phyloP scores from a whole-genome alignment of 2,113 vertebrate genomes.

The Benitochromis conjunctus region DNA sequence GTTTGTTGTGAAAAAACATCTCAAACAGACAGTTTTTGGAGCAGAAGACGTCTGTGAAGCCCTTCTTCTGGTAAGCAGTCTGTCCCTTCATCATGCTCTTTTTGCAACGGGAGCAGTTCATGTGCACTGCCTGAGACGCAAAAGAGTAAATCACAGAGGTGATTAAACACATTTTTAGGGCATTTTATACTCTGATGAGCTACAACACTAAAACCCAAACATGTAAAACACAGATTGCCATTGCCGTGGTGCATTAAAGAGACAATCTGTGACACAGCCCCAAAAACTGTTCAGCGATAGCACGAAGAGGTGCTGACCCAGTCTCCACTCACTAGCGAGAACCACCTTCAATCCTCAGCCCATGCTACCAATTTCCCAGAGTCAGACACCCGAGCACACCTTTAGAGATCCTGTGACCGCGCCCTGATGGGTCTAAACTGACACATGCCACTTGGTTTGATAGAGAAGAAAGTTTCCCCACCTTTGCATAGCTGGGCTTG shows the following conservation, averaged over 20 bases:
- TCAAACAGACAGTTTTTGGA: slow-evolving; percentile 75
- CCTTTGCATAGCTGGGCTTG: slow-evolving; percentile 79
- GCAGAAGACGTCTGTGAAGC: slow-evolving; percentile 88
- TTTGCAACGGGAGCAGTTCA: slow-evolving; percentile 87
- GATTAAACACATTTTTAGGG: neutral
- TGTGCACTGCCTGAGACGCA: slow-evolving; percentile 65
- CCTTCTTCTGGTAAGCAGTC: slow-evolving; percentile 93
- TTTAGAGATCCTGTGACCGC: neutral
- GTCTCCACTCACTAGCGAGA: neutral
- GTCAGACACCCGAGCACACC: neutral
- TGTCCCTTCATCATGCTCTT: slow-evolving; percentile 88
- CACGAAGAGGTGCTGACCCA: accelerated
- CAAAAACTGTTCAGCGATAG: neutral
- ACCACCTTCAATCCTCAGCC: neutral
- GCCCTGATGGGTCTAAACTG: neutral
- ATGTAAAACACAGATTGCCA: neutral
- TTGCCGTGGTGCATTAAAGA: neutral
- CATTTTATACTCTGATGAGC: neutral
- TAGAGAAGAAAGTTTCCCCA: slow-evolving; percentile 7
- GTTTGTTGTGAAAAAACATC: slow-evolving; percentile 71
- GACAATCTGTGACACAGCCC: too few relatives aligned
- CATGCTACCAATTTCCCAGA: neutral
- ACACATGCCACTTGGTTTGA: accelerated
- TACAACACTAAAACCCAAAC: accelerated
- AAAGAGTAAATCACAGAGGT: accelerated